Evolutionary conservation across 2,888 invertebrate genomes (phyloP), one percentile per base, ranked within the genome.

Genomic region (Drosophila lutescens): DNA sequence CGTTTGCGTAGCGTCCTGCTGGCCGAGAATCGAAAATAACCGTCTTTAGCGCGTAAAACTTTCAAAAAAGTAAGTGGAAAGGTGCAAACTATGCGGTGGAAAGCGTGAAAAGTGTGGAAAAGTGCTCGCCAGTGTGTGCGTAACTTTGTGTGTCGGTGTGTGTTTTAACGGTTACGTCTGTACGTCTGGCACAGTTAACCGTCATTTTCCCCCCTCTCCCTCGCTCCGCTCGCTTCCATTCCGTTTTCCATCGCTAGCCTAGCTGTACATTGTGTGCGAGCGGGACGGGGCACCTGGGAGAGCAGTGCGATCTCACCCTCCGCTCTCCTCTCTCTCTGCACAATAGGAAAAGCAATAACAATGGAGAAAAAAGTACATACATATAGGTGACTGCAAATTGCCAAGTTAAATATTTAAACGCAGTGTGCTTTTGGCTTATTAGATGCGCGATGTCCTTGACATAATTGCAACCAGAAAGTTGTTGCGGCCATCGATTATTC

Each of bases 331-430:
- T 40, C 41, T 12, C 20, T 36, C 51, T 85, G 74, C 75, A 74
- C 84, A 83, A 83, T 88, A 68, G 71, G 83, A 83, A 70, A 74
- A 75, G 66, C 51, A 63, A 56, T 23, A 51, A 40, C 34, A 73
- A 43, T 34, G 49, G 53, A 8, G 7, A 20, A 20, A 32, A 66
- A 59, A 65, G 66, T 68, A 38, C 43, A 69, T 66, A 38, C 38
- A 38, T 71, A 63, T 71, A 63, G 46, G 38, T 40, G 56, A n/a
- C 49, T 71, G 86, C 68, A 60, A 82, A 82, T 88, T 88, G 59
- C 44, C 79, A 51, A 67, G 63, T 73, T 71, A 74, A 82, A 82
- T 82, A 82, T 79, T 74, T 76, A 74, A 78, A 55, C 56, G 72
- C 59, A 66, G 60, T 59, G 43, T 46, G 30, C 9, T 58, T 58